Evolutionary conservation across 2,888 invertebrate species (phyloP).

Genomic region (Drosophila kanekoi): DNA sequence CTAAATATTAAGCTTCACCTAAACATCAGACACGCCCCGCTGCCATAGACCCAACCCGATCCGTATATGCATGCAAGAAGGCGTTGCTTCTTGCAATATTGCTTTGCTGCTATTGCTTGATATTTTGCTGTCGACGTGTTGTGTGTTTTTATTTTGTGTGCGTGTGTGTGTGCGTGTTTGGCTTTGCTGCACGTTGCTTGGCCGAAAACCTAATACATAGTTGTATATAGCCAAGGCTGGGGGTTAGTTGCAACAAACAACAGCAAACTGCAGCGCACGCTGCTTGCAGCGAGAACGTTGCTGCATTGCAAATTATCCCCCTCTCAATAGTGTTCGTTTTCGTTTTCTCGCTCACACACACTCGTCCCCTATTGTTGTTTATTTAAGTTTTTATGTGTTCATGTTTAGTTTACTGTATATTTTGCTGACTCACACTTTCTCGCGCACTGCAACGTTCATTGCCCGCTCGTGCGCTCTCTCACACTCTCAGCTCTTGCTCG

Average conservation of each 20-base stretch:
- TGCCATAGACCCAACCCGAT: conserved; percentile 32
- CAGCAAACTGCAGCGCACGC: conserved; percentile 71
- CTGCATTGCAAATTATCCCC: conserved; percentile 14
- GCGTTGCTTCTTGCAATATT: conserved; percentile 66
- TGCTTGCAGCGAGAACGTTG: conserved; percentile 19
- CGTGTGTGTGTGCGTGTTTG: conserved; percentile 32
- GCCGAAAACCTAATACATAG: conserved; percentile 64
- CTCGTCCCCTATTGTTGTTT: conserved; percentile 73
- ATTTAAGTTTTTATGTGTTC: conserved; percentile 80
- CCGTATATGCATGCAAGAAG: conserved; percentile 38
- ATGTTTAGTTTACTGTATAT: conserved; percentile 79
- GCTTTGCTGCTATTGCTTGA: conserved; percentile 76
- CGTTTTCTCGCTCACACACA: conserved; percentile 21
- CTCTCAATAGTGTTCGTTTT: conserved; percentile 18
- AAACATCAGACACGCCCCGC: conserved; percentile 51
- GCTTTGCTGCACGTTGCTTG: conserved; percentile 74
- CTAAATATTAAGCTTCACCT: conserved; percentile 55
- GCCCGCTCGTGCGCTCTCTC: conserved; percentile 41
- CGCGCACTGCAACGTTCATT: conserved; percentile 40
- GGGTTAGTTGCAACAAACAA: conserved; percentile 80
- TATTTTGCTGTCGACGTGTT: conserved; percentile 70
- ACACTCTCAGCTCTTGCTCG: conserved; percentile 20
- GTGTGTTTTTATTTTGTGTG: conserved; percentile 71
- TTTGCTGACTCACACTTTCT: conserved; percentile 63
- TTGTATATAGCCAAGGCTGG: conserved; percentile 51